Conservation (phyloP, 92 coral and sea anemone genomes). For the Heliopora coerulea region DNA sequence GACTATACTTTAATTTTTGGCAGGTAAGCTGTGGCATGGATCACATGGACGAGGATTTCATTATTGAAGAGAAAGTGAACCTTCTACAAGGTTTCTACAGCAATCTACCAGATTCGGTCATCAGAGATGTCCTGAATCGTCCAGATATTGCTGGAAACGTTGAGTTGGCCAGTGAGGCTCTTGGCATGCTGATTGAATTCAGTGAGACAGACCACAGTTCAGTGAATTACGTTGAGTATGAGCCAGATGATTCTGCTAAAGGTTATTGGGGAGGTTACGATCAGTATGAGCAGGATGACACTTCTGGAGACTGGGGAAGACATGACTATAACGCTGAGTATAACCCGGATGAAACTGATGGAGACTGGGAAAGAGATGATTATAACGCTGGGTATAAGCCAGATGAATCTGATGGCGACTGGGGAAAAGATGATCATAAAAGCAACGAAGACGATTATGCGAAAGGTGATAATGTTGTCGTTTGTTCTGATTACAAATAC, state of each 20-base stretch:
- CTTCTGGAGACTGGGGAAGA: neutral
- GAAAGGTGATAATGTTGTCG: no score
- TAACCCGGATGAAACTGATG: no score
- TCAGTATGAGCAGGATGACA: neutral
- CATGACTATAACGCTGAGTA: neutral
- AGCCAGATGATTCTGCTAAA: no score
- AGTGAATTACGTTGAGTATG: no score
- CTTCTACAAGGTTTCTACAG: neutral
- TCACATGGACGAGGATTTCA: neutral
- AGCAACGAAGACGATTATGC: no score
- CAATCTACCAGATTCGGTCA: neutral
- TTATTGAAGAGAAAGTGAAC: neutral
- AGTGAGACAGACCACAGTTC: neutral
- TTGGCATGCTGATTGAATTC: neutral
- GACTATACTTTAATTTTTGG: no score
- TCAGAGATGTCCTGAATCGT: conserved; percentile 1
- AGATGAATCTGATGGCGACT: no score
- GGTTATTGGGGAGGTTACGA: neutral
- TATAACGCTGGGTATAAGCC: neutral
- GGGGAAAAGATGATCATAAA: no score
- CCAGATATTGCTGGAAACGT: conserved; percentile 1
- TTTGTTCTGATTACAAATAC: neutral
- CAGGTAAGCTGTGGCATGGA: no score
- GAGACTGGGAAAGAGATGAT: neutral
- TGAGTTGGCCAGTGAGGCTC: neutral